Percentiles rank a stretch among this genome's conserved stretches.
Conservation (phyloP, 2,113 vertebrate genomes). For the Onychostruthus taczanowskii region DNA sequence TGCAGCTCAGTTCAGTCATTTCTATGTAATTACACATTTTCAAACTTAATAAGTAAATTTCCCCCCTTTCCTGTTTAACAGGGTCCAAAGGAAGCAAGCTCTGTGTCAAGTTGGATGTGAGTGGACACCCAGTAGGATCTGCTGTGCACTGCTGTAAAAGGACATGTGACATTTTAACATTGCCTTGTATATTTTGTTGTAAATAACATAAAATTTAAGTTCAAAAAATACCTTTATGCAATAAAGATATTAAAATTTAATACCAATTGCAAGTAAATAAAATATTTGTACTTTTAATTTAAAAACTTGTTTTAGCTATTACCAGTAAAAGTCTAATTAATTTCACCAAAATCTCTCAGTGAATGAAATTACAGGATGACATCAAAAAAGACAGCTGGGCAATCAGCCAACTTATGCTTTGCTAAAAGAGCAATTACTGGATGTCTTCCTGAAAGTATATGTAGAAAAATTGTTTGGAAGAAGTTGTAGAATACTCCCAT, state of each 20-base stretch:
- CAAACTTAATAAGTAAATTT: not conserved
- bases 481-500: not conserved
- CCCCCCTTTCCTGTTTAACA: not conserved
- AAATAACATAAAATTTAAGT: constrained; percentile 69
- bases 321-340: not conserved
- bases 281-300: not conserved
- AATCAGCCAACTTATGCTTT: not conserved
- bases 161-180: constrained; percentile 11
- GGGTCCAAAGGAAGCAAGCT: constrained; percentile 80
- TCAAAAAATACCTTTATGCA: constrained; percentile 54
- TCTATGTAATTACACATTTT: not conserved
- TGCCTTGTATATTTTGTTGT: constrained; percentile 73
- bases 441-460: not conserved
- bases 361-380: not conserved
- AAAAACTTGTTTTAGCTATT: not conserved
- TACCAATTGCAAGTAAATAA: constrained; percentile 34
- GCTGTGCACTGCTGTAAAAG: not conserved
- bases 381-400: not conserved
- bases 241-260: constrained; percentile 64
- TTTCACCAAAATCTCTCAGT: not conserved
- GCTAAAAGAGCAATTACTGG: not conserved
- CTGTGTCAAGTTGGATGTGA: constrained; percentile 84
- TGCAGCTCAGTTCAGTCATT: not conserved
- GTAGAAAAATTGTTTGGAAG: not conserved
- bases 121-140: not conserved